Conservation (phyloP, 1,140 invertebrate genomes). For the Thalassaphorura encarpata region DNA sequence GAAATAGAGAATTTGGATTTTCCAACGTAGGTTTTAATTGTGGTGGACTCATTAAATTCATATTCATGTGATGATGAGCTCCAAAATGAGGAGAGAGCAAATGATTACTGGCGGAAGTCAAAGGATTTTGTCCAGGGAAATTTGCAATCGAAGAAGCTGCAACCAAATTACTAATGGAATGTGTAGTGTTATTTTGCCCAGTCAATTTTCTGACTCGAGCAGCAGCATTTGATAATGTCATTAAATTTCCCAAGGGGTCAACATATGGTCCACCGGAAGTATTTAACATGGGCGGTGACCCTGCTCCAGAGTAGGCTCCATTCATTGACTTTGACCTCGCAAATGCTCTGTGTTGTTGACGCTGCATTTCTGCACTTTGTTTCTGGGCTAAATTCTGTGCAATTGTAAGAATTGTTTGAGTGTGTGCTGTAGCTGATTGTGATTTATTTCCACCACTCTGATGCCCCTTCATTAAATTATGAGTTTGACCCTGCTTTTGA, state of each 20-base stretch:
- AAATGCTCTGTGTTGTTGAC: slow-evolving; percentile 13
- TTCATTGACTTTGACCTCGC: not conserved
- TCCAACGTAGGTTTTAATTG: no score
- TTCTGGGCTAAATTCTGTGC: slow-evolving; percentile 34
- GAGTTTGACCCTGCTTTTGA: slow-evolving; percentile 1
- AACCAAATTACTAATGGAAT: slow-evolving; percentile 20
- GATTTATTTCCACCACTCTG: not conserved
- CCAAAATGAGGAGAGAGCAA: not conserved
- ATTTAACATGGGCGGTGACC: not conserved
- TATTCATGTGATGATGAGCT: not conserved
- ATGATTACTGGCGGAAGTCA: no score
- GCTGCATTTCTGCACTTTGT: slow-evolving; percentile 22
- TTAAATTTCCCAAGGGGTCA: slow-evolving; percentile 8
- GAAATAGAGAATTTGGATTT: no score
- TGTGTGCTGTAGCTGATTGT: slow-evolving; percentile 15
- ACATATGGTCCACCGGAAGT: not conserved
- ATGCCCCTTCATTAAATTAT: not conserved
- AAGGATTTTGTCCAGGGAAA: no score
- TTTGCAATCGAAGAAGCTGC: no score
- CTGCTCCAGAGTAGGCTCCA: not conserved
- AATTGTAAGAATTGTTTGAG: slow-evolving; percentile 33
- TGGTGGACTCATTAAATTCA: slow-evolving; percentile 2
- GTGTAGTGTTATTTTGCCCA: not conserved
- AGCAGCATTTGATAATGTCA: slow-evolving; percentile 25
- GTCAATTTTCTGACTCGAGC: slow-evolving; percentile 22